Percentiles rank a stretch among this genome's conserved stretches.
Conservation (phyloP, 2,113 vertebrate species). For the Sceloporus tristichus region DNA sequence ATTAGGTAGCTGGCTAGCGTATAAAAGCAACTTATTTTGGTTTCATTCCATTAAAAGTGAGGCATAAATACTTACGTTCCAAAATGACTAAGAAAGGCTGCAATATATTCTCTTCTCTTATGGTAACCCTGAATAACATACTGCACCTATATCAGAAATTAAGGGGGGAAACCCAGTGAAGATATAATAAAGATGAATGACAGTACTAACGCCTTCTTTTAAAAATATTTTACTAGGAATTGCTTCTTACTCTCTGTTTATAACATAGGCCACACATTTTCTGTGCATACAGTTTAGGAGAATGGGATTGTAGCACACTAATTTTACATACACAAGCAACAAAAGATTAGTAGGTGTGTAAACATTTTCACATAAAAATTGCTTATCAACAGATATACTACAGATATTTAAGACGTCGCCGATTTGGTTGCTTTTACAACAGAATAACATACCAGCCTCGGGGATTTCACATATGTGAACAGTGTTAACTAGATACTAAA, state of each 20-base stretch:
- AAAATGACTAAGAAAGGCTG: constrained; percentile 98
- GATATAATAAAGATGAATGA: constrained; percentile 13
- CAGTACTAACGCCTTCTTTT: constrained; percentile 2
- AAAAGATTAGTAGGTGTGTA: not conserved
- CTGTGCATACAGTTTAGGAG: not conserved
- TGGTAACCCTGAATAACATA: constrained; percentile 99
- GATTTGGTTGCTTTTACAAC: not conserved
- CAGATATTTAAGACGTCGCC: not conserved
- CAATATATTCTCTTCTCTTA: constrained; percentile 97
- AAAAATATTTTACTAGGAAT: constrained; percentile 23
- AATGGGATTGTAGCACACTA: constrained; percentile 21
- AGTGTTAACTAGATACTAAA: not conserved
- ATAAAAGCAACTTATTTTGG: not conserved
- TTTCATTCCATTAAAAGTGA: constrained; percentile 8
- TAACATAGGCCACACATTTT: constrained; percentile 14
- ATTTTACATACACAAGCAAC: constrained; percentile 26
- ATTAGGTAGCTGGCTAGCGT: not conserved
- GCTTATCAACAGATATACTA: not conserved
- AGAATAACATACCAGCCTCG: not conserved
- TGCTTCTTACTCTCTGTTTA: constrained; percentile 12
- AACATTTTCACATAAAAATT: not conserved
- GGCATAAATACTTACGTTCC: constrained; percentile 89
- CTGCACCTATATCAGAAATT: constrained; percentile 86
- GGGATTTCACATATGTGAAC: not conserved
- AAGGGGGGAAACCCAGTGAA: constrained; percentile 45